These are phyloP conservation scores for Morone chrysops DNA, from an alignment of 2,113 vertebrate genomes.

Conservation along the genomic window DNA sequence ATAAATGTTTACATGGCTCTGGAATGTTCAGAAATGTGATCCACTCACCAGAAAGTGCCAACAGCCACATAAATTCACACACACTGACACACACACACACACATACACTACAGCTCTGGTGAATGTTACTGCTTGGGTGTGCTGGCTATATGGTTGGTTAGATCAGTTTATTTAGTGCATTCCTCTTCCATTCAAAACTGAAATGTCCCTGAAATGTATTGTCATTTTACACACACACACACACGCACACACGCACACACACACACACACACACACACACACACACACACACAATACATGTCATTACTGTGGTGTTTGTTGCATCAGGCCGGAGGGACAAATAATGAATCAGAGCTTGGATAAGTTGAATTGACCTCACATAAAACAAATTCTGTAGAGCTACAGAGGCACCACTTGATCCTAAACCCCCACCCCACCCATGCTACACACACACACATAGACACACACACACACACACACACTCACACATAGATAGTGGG, in stretches of 20 bases:
- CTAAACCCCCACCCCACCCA: slow-evolving; percentile 20
- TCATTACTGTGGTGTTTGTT: slow-evolving; percentile 39
- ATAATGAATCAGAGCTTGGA: slow-evolving; percentile 54
- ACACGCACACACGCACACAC: slow-evolving; percentile 23
- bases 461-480: slow-evolving; percentile 27
- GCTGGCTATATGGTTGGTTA: slow-evolving; percentile 55
- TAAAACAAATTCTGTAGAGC: slow-evolving; percentile 55
- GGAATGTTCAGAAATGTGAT: slow-evolving; percentile 80
- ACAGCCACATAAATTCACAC: slow-evolving; percentile 47
- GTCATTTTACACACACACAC: slow-evolving; percentile 20
- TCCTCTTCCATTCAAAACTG: slow-evolving; percentile 40
- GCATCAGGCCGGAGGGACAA: slow-evolving; percentile 52
- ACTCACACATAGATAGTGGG: slow-evolving; percentile 21
- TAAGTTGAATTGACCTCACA: slow-evolving; percentile 53
- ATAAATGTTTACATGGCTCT: slow-evolving; percentile 79
- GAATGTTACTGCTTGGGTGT: slow-evolving; percentile 31
- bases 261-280: slow-evolving; percentile 18
- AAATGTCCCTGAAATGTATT: slow-evolving; percentile 27
- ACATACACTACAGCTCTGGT: slow-evolving; percentile 15
- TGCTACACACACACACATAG: slow-evolving; percentile 17
- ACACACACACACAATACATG: slow-evolving; percentile 1
- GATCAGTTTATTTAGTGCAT: slow-evolving; percentile 52
- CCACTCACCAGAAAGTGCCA: slow-evolving; percentile 60
- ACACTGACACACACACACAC: slow-evolving; percentile 31
- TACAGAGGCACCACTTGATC: slow-evolving; percentile 61